These are phyloP conservation scores for Patella vulgata DNA, from an alignment of 1,140 invertebrate species.

Conservation along the genomic window DNA sequence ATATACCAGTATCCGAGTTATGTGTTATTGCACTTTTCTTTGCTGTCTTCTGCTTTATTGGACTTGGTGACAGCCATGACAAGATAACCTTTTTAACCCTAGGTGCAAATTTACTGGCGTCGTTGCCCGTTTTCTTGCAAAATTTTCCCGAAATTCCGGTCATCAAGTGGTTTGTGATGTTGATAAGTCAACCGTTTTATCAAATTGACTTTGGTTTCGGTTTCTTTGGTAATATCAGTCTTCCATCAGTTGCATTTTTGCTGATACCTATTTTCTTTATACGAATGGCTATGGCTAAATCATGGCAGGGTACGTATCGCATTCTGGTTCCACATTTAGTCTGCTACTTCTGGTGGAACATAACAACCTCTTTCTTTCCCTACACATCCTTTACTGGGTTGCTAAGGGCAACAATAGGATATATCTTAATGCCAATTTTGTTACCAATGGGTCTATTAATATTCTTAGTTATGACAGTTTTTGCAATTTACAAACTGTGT, in stretches of 20 bases:
- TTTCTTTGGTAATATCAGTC: conserved; percentile 50
- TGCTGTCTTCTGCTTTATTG: conserved; percentile 79
- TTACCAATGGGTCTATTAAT: conserved; percentile 44
- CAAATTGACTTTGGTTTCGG: conserved; percentile 43
- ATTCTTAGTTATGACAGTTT: conserved; percentile 29
- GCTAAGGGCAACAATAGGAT: conserved; percentile 77
- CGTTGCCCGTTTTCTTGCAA: conserved; percentile 86
- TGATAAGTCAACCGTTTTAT: conserved; percentile 46
- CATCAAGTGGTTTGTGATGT: conserved; percentile 30
- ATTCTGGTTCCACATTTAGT: conserved; percentile 85
- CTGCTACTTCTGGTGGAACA: conserved; percentile 86
- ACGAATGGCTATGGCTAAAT: conserved; percentile 77
- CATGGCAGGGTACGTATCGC: conserved; percentile 82
- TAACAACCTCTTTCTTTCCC: conserved; percentile 62
- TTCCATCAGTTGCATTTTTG: conserved; percentile 80
- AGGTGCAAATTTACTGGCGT: conserved; percentile 79
- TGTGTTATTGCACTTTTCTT: conserved; percentile 78
- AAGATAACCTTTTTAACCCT: conserved; percentile 78
- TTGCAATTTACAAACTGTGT: conserved; percentile 38
- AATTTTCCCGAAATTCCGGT: conserved; percentile 60
- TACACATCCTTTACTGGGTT: conserved; percentile 81
- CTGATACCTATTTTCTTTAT: conserved; percentile 79
- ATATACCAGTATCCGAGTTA: conserved; percentile 85
- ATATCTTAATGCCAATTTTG: conserved; percentile 51
- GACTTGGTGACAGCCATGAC: conserved; percentile 77